Base-by-base conservation (phyloP, 2,113 vertebrate genomes). In the Calyptommatus sinebrachiatus region DNA sequence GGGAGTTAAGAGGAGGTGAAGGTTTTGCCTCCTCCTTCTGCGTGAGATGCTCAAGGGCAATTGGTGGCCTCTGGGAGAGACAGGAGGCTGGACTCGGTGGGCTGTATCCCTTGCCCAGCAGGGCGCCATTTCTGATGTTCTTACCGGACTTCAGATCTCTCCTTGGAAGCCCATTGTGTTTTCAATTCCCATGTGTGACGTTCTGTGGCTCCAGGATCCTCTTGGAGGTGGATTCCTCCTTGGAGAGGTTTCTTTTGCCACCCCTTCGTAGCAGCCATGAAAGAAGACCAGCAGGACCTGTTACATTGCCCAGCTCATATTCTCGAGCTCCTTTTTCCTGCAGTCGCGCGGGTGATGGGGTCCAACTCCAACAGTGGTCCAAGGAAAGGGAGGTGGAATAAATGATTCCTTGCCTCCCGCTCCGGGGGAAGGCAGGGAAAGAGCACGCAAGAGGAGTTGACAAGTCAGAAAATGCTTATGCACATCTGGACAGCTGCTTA, bases 401-500 rank as follows among this genome's bases (percentile, higher is more conserved):
- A 82, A 75, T 21, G 70, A n/a, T 22, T 57, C 82, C 35, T 73
- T 4, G 81, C 80, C 22, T 3, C 62, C 45, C 35, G 8, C 2
- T 24, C 21, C 31, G 41, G 8, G 22, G 31, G 10, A 2, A 21
- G 14, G 2, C 26, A 26, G 82, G 82, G 87, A 60, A 60, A 69
- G 78, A 60, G 12, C 14, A 14, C 2, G 53, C 4, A 14, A 18
- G 16, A 18, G 5, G 74, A 78, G 85, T 29, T 79, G 86, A 78
- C 67, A 79, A 76, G 88, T 78, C 72, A 70, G 80, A 29, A 78
- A 80, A 74, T 1, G 75, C 65, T 4, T 6, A 0, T 24, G 80
- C 61, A 35, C 82, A 88, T 81, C 85, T 86, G 89, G 86, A 87
- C 83, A 83, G 22, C 66, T 48, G 22, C 66, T 48, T 53, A 48